Evolutionary conservation across 35 echinoderm and acorn worm species (phyloP).

Genomic region (Lytechinus variegatus): DNA sequence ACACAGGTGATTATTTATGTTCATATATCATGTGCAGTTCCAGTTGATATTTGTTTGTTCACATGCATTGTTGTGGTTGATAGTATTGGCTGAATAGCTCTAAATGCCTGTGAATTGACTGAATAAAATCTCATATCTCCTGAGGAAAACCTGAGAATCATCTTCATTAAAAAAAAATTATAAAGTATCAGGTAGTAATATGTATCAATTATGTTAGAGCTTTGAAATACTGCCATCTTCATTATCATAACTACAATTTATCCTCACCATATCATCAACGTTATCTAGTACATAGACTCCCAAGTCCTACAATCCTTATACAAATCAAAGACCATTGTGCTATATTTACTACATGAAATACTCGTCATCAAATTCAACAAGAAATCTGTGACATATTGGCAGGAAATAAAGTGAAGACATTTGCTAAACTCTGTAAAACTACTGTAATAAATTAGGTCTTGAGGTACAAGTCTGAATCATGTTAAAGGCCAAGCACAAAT

Average conservation of each 20-base stretch:
- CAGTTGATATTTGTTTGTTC: not conserved
- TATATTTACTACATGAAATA: no score
- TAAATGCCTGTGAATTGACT: not conserved
- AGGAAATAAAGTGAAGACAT: not conserved
- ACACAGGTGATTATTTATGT: no score
- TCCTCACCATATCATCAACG: not conserved
- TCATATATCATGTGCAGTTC: not conserved
- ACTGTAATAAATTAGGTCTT: no score
- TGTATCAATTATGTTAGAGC: not conserved
- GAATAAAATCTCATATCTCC: not conserved
- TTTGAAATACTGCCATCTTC: not conserved
- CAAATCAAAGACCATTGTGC: not conserved
- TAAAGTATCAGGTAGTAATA: not conserved
- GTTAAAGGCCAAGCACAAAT: no score
- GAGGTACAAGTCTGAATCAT: no score
- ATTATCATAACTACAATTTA: not conserved
- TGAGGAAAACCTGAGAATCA: constrained; percentile 1
- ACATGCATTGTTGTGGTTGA: not conserved
- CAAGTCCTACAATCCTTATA: not conserved
- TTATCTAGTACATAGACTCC: not conserved
- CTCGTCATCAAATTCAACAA: not conserved
- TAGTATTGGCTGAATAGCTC: not conserved
- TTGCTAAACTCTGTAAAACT: not conserved
- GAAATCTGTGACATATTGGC: not conserved
- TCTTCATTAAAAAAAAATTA: not conserved